These are phyloP conservation scores for Craniophora ligustri DNA, from an alignment of 2,888 invertebrate genomes.

Conservation along the genomic window DNA sequence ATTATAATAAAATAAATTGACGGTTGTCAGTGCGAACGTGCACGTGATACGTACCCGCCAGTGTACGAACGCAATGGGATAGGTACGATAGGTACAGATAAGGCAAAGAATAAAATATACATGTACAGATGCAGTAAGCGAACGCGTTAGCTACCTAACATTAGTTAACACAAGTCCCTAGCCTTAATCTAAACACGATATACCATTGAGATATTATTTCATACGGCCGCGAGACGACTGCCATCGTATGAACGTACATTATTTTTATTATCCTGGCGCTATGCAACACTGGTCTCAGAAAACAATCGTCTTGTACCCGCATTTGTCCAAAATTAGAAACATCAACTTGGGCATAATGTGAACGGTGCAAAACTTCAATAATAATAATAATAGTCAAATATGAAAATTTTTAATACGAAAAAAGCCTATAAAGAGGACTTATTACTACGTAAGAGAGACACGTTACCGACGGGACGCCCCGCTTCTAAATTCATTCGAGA, in stretches of 20 bases:
- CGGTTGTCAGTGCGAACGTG: conserved; percentile 21
- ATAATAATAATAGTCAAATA: conserved; percentile 62
- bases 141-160: conserved; percentile 83
- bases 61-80: conserved; percentile 48
- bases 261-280: conserved; percentile 6
- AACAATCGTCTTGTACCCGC: conserved; percentile 50
- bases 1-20: conserved; percentile 59
- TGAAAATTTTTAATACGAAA: conserved; percentile 53
- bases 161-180: conserved; percentile 86
- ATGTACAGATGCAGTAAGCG: conserved; percentile 77
- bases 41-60: conserved; percentile 30
- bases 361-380: conserved; percentile 68
- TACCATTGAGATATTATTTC: conserved; percentile 60
- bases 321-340: conserved; percentile 59
- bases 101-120: conserved; percentile 69
- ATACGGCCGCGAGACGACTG: conserved; percentile 36
- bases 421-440: conserved; percentile 69
- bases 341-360: conserved; percentile 67
- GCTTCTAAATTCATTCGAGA: conserved; percentile 50
- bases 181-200: conserved; percentile 83
- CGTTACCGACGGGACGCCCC: conserved; percentile 57
- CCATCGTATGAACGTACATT: conserved; percentile 10
- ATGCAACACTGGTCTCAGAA: conserved; percentile 11
- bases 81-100: conserved; percentile 51
- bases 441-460: conserved; percentile 65